Percentiles rank a stretch among this genome's conserved stretches.
phyloP scores from a whole-genome alignment of 2,888 invertebrate species.

The Drosophila maculinotata region DNA sequence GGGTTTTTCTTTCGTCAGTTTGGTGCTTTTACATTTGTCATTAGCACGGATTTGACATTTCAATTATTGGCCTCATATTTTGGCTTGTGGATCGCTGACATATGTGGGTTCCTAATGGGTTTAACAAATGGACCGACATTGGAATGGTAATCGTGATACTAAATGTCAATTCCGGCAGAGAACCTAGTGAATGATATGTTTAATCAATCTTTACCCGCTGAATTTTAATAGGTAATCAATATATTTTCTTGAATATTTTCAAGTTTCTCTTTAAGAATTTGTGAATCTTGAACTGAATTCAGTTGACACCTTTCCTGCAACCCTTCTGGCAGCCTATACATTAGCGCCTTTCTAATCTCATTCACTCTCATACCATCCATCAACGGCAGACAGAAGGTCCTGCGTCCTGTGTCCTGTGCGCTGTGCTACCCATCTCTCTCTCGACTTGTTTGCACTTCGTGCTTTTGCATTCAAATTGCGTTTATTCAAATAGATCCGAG shows the following conservation, averaged over 20 bases:
- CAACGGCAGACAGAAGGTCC: slow-evolving; percentile 57
- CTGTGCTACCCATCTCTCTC: slow-evolving; percentile 38
- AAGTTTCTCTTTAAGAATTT: not conserved
- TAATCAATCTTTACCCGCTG: not conserved
- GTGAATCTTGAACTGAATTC: not conserved
- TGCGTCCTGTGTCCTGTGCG: slow-evolving; percentile 25
- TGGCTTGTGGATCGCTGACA: slow-evolving; percentile 31
- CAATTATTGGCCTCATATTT: slow-evolving; percentile 65
- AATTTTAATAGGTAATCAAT: not conserved
- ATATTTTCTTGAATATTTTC: not conserved
- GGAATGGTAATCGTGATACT: slow-evolving; percentile 38
- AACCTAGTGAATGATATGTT: slow-evolving; percentile 21
- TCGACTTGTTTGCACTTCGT: slow-evolving; percentile 75
- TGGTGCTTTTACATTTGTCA: slow-evolving; percentile 66
- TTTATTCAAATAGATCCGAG: slow-evolving; percentile 74
- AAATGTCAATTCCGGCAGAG: slow-evolving; percentile 25
- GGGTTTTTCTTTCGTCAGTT: slow-evolving; percentile 33
- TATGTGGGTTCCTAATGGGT: slow-evolving; percentile 52
- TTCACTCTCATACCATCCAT: slow-evolving; percentile 54
- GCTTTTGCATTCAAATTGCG: slow-evolving; percentile 79
- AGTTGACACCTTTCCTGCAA: slow-evolving; percentile 22
- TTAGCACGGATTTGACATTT: slow-evolving; percentile 76
- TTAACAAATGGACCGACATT: slow-evolving; percentile 36
- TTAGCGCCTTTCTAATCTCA: slow-evolving; percentile 56
- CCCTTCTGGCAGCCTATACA: slow-evolving; percentile 39